phyloP scores from a whole-genome alignment of 2,113 vertebrate species.

The Salvelinus sp. region DNA sequence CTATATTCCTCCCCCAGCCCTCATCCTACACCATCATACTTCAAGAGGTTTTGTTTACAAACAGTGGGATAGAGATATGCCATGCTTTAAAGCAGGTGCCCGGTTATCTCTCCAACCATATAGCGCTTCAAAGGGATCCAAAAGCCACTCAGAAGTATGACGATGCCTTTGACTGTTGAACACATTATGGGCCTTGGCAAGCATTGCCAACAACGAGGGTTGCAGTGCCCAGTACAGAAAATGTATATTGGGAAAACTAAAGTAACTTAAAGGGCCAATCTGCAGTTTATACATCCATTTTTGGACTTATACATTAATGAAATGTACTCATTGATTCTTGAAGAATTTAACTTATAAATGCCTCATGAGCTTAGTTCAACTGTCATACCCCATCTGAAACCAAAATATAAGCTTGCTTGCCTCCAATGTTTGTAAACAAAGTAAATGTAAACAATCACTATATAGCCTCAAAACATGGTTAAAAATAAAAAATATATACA shows the following conservation, averaged over 20 bases:
- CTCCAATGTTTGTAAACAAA: too few relatives aligned
- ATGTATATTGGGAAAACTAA: not conserved
- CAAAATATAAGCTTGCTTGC: too few relatives aligned
- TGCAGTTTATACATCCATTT: too few relatives aligned
- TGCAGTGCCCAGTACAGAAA: not conserved
- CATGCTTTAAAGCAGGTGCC: constrained; percentile 29
- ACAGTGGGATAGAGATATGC: constrained; percentile 33
- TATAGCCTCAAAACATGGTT: too few relatives aligned
- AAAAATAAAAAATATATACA: too few relatives aligned
- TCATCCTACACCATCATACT: constrained; percentile 33
- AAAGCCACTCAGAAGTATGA: constrained; percentile 7
- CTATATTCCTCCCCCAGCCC: constrained; percentile 37
- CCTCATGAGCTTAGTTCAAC: too few relatives aligned
- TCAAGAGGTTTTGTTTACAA: constrained; percentile 51
- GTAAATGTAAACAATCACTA: too few relatives aligned
- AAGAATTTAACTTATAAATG: too few relatives aligned
- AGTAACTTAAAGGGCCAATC: not conserved
- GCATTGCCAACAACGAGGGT: not conserved
- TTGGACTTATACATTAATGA: not conserved
- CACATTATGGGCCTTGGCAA: not conserved
- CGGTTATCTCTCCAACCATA: constrained; percentile 44
- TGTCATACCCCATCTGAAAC: too few relatives aligned
- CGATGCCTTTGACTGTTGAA: constrained; percentile 13
- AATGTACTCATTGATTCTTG: too few relatives aligned
- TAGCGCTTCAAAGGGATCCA: constrained; percentile 43